Evolutionary conservation across 1,140 invertebrate species (phyloP), one percentile per base, ranked within the genome.

Genomic region (Belonocnema kinseyi): DNA sequence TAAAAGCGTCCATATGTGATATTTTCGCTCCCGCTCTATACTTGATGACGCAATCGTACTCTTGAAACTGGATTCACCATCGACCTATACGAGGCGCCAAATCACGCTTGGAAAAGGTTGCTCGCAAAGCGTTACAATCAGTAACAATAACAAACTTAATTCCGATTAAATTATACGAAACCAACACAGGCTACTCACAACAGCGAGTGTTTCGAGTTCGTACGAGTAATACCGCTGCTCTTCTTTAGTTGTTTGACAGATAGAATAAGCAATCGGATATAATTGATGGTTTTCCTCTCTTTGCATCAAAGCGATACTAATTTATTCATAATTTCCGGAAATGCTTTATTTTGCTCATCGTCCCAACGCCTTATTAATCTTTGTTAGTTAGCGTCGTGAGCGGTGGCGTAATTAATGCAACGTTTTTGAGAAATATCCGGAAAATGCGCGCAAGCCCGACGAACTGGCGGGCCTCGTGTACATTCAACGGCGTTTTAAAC

Each of bases 121-220:
- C n/a, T n/a, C n/a, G n/a, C 19, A 56, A 14, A 3, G 88, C 88
- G 17, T 86, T 87, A 75, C 90, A 91, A 58, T 84, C 80, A 0
- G 78, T 85, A 0, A 89, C 83, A n/a, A n/a, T n/a, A n/a, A n/a
- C n/a, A n/a, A n/a, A n/a, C n/a, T n/a, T n/a, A n/a, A n/a, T n/a
- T n/a, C n/a, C n/a, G n/a, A n/a, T n/a, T n/a, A n/a, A n/a, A n/a
- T n/a, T n/a, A n/a, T n/a, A n/a, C n/a, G n/a, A n/a, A n/a, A n/a
- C n/a, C n/a, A n/a, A n/a, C n/a, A n/a, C n/a, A n/a, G n/a, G n/a
- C n/a, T n/a, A n/a, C n/a, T n/a, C n/a, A n/a, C n/a, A n/a, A n/a
- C n/a, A n/a, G n/a, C n/a, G n/a, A n/a, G n/a, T n/a, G n/a, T 89
- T 70, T 91, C 87, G 0, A 90, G n/a, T 71, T 92, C 88, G 46